phyloP scores from a whole-genome alignment of 2,113 vertebrate genomes.

The Oplegnathus fasciatus region DNA sequence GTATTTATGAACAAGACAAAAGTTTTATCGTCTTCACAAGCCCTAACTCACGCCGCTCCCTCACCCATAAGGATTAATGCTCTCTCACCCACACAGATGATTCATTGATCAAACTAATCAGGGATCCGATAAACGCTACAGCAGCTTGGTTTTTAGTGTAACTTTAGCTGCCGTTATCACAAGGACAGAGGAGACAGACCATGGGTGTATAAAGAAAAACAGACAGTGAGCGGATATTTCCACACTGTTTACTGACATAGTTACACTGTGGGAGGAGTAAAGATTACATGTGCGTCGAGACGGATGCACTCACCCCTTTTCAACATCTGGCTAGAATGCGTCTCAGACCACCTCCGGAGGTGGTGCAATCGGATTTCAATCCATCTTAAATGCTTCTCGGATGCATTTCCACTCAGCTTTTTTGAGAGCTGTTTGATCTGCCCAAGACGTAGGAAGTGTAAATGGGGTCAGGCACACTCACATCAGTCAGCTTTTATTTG shows the following conservation, averaged over 20 bases:
- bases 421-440: neutral
- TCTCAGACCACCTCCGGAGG: no score
- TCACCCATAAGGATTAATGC: no score
- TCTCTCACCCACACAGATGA: no score
- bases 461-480: neutral
- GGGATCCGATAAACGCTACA: no score
- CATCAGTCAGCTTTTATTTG: neutral
- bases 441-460: neutral
- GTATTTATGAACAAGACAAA: no score
- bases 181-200: neutral
- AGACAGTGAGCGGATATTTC: neutral
- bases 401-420: neutral
- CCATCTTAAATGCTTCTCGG: neutral
- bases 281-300: neutral
- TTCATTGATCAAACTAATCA: no score
- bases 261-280: neutral
- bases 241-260: neutral
- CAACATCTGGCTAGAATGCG: neutral
- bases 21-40: neutral
- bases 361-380: no score
- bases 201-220: neutral
- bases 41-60: no score
- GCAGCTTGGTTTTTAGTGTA: neutral
- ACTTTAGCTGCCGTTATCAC: neutral
- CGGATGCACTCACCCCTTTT: neutral